Base-by-base conservation (phyloP, 2,888 invertebrate genomes). In the Drosophila seclusa region DNA sequence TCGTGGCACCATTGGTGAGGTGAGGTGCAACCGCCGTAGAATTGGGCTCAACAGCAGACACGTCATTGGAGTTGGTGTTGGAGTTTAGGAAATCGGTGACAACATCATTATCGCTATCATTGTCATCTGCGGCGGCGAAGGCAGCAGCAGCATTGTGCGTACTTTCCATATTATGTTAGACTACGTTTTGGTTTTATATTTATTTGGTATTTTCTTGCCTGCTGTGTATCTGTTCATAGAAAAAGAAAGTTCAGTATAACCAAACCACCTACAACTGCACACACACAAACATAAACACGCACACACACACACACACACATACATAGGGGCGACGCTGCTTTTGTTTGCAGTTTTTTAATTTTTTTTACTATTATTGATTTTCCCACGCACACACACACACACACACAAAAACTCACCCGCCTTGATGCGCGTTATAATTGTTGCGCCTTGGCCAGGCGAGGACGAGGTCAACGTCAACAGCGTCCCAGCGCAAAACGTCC, bases 71-170 rank as follows among this genome's bases (percentile, higher is more conserved):
- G 36, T 92, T 92, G 54, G 21, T 32, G 32, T 92, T 92, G 34
- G 92, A 91, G 80, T 92, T 92, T 52, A 93, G 80, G 76, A 92
- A 93, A 89, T 93, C 93, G 32, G 92, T 93, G 67, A 93, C 92
- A 68, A 92, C 90, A 90, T 93, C 93, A 78, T 90, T 92, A 76
- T 93, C 93, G 69, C 93, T 93, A 78, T 93, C 93, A 69, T 93
- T 92, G 64, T 93, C 93, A 76, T 92, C 92, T 31, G 65, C 24
- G 24, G 24, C 45, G 31, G 71, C 42, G 34, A 32, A 50, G 57
- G 45, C 68, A 63, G 49, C 66, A 54, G 74, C 52, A 66, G 68
- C 72, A 74, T 77, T 86, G 66, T 90, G 90, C 85, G 73, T 68
- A 68, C 73, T 83, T 67, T 90, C 91, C 91, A 91, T 90, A 83